A percentile compares a stretch with the other conserved stretches of the same genome.
These are phyloP conservation scores for Addax nasomaculatus DNA, from an alignment of 2,113 vertebrate species.

Conservation along the genomic window DNA sequence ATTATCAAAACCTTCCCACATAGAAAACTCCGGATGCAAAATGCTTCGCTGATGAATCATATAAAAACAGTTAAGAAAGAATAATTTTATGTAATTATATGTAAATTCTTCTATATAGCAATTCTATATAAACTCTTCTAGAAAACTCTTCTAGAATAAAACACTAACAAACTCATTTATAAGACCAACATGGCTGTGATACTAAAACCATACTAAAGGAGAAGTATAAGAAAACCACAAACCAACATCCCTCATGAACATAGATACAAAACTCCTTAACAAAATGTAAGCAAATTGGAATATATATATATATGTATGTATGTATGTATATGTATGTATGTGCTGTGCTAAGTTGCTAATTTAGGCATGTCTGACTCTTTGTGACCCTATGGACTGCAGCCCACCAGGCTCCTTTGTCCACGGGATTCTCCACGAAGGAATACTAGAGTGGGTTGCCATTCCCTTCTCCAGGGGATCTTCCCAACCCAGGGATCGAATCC, in stretches of 20 bases:
- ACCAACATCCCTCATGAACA: neutral
- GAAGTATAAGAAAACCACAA: neutral
- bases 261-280: neutral
- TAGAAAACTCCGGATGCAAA: neutral
- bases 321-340: neutral
- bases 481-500: neutral
- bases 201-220: neutral
- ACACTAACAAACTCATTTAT: neutral
- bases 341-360: neutral
- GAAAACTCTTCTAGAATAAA: neutral
- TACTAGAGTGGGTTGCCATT: neutral
- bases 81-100: neutral
- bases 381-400: neutral
- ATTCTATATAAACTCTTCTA: neutral
- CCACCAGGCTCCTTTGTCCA: neutral
- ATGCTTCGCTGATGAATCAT: neutral
- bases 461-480: neutral
- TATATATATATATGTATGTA: neutral
- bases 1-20: neutral
- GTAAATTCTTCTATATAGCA: neutral
- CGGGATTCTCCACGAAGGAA: neutral
- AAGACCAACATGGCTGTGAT: neutral
- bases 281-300: neutral
- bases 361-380: neutral
- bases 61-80: neutral